Evolutionary conservation across 2,797 vertebrate species (phyloP), one percentile per base, ranked within the genome.

Genomic region (Periophthalmus magnuspinnatus): DNA sequence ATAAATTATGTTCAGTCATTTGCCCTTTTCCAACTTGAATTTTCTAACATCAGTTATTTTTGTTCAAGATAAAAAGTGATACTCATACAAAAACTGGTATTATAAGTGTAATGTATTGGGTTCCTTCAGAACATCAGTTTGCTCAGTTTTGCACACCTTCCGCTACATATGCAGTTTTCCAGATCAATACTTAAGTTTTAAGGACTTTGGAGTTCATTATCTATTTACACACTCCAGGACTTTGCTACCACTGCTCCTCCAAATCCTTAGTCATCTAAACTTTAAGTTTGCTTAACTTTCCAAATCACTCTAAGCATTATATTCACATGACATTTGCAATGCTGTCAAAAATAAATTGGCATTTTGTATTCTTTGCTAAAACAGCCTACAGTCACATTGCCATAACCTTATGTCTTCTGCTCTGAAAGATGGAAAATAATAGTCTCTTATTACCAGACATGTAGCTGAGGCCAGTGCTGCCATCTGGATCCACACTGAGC

Each of bases 401-500:
- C 47, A 61, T 21, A 69, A 28, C 36, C 41, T 60, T 61, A 38
- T 22, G 59, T 59, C 47, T 67, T 41, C 41, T 70, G 67, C 21
- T 61, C 47, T 34, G 28, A 76, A 71, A 71, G 65, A 71, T 36
- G 19, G 22, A 77, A 67, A 77, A 71, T 65, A 41, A 84, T 72
- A 68, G 71, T 66, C 41, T 75, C 66, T 72, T 77, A 83, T 87
- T 86, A 79, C 56, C 63, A 74, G 59, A 69, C 50, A 76, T 80
- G 70, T 62, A 74, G 74, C 71, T 68, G 38, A 73, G 77, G 72
- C 69, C 45, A 38, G 45, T 78, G 47, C 62, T 67, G 75, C 67
- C 61, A 84, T 77, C 72, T 79, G 76, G 66, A 82, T 64, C 71
- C 82, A 80, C 78, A 84, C 84, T 85, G 78, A 81, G 71, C 81